Conservation (phyloP, 1,140 invertebrate species). For the Temnothorax curvispinosus region DNA sequence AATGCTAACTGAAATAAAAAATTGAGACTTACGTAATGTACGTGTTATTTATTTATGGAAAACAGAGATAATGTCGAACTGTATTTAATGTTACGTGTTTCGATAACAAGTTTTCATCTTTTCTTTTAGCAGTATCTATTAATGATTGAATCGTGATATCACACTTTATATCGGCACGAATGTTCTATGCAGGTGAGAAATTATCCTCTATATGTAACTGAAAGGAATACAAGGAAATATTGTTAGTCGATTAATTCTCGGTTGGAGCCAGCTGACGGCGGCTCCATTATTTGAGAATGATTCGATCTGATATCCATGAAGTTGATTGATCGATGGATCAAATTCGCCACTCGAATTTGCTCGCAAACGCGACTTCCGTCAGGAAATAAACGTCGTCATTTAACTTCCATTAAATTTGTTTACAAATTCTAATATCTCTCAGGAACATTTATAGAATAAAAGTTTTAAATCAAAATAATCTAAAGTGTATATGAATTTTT, state of each 20-base stretch:
- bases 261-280: neutral
- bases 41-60: neutral
- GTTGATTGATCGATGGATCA: constrained; percentile 31
- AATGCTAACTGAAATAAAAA: neutral
- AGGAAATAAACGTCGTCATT: constrained; percentile 7
- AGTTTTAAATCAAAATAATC: neutral
- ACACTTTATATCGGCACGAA: neutral
- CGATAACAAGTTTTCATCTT: neutral
- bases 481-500: neutral
- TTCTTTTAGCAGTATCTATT: neutral
- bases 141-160: neutral
- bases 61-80: neutral
- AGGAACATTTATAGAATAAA: neutral
- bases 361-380: neutral
- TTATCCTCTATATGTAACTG: neutral
- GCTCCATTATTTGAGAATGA: constrained; percentile 44
- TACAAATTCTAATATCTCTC: neutral
- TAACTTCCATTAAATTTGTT: neutral
- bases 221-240: constrained; percentile 13
- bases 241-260: neutral
- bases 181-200: neutral
- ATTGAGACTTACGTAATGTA: neutral
- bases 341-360: constrained; percentile 4
- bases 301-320: constrained; percentile 57
- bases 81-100: neutral